phyloP scores from a whole-genome alignment of 2,888 invertebrate species.

The Mythimna impura region DNA sequence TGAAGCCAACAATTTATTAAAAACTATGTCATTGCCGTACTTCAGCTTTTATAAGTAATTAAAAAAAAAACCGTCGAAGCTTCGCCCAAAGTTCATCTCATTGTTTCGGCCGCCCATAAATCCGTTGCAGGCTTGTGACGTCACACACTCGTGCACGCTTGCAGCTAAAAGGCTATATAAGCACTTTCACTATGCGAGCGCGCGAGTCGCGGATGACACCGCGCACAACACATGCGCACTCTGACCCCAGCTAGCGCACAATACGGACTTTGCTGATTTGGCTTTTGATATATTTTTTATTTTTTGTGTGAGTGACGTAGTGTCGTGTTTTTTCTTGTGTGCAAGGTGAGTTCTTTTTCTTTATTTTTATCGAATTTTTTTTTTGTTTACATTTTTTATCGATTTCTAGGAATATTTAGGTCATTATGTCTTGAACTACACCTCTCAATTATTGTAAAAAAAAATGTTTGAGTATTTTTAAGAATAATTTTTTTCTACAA shows the following conservation, averaged over 20 bases:
- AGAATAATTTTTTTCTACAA: no score
- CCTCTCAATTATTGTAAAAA: not conserved
- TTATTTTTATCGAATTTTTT: conserved; percentile 5
- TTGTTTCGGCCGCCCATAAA: conserved; percentile 69
- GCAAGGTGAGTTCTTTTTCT: conserved; percentile 79
- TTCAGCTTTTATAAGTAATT: conserved; percentile 48
- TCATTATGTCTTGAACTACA: not conserved
- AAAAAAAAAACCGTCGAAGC: conserved; percentile 52
- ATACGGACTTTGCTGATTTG: conserved; percentile 63
- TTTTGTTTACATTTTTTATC: not conserved
- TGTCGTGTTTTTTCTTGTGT: conserved; percentile 80
- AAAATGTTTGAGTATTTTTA: not conserved
- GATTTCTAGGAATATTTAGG: not conserved
- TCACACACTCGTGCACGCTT: conserved; percentile 73
- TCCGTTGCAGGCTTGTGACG: conserved; percentile 74
- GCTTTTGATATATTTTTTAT: conserved; percentile 46
- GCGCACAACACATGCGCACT: conserved; percentile 82
- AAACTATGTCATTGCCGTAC: conserved; percentile 60
- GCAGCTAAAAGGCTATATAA: conserved; percentile 87
- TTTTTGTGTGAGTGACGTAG: conserved; percentile 81
- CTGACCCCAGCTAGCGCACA: conserved; percentile 82
- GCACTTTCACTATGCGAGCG: conserved; percentile 85
- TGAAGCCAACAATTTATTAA: conserved; percentile 10
- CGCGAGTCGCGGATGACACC: conserved; percentile 84
- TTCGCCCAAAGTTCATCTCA: conserved; percentile 70